A percentile compares a stretch with the other conserved stretches of the same genome.
These are phyloP conservation scores for Lomographa bimaculata DNA, from an alignment of 2,888 invertebrate species.

Conservation along the genomic window DNA sequence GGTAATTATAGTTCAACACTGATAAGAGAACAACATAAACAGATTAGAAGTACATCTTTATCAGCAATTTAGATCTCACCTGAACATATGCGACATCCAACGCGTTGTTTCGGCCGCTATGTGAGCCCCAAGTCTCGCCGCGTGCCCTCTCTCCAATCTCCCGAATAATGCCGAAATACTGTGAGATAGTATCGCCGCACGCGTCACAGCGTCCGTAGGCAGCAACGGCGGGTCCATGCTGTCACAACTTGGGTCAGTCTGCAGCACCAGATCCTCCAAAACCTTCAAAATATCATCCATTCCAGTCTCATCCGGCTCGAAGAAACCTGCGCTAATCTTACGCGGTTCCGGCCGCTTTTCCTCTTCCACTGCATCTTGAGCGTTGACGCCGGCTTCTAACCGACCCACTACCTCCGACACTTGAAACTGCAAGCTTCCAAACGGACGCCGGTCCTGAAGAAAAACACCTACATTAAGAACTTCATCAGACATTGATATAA, in stretches of 20 bases:
- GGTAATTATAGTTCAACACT: constrained; percentile 50
- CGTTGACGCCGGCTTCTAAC: constrained; percentile 86
- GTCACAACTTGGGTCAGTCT: constrained; percentile 85
- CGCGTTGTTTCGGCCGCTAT: constrained; percentile 93
- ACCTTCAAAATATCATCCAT: constrained; percentile 85
- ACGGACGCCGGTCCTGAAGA: constrained; percentile 84
- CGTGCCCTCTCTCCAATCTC: constrained; percentile 90
- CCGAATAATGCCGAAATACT: constrained; percentile 94
- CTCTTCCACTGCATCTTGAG: constrained; percentile 66
- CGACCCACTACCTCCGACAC: constrained; percentile 89
- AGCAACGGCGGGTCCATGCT: constrained; percentile 84
- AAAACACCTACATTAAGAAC: constrained; percentile 30
- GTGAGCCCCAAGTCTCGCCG: constrained; percentile 91
- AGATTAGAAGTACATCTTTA: constrained; percentile 14
- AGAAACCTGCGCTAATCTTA: constrained; percentile 79
- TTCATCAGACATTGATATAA: constrained; percentile 20
- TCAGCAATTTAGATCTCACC: constrained; percentile 69
- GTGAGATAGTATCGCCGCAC: constrained; percentile 90
- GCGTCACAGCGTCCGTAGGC: constrained; percentile 85
- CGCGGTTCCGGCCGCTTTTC: constrained; percentile 65
- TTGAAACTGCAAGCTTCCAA: constrained; percentile 87
- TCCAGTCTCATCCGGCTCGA: constrained; percentile 80
- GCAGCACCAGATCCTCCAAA: constrained; percentile 84
- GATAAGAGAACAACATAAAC: constrained; percentile 38
- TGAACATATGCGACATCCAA: constrained; percentile 94